These are phyloP conservation scores for Habropoda laboriosa DNA, from an alignment of 1,140 invertebrate species.

Conservation along the genomic window DNA sequence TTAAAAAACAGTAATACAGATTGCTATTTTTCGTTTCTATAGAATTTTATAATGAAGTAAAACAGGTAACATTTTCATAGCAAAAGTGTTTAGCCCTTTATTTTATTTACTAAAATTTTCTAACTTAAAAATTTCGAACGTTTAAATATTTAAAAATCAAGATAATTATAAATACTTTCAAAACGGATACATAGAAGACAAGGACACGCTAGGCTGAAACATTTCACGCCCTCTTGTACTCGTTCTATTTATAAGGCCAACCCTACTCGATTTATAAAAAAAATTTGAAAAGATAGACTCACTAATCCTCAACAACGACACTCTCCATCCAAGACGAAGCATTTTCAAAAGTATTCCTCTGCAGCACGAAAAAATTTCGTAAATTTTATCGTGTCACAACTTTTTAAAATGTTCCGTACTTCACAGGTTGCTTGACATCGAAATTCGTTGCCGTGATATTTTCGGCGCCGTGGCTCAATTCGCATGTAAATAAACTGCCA, in stretches of 20 bases:
- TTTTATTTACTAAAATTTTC: too few relatives aligned
- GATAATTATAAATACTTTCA: neutral
- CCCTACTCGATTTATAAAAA: neutral
- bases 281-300: neutral
- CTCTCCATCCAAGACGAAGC: constrained; percentile 23
- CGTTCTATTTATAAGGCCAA: neutral
- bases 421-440: constrained; percentile 25
- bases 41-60: neutral
- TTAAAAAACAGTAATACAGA: neutral
- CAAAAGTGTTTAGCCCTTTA: neutral
- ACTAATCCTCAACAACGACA: constrained; percentile 13
- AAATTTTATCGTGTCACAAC: neutral
- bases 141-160: neutral
- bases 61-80: neutral
- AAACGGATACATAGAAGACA: neutral
- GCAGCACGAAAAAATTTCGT: neutral
- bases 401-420: constrained; percentile 9
- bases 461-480: constrained; percentile 47
- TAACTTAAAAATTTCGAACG: neutral
- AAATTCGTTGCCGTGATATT: constrained; percentile 21
- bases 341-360: neutral
- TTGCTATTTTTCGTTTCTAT: neutral
- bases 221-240: neutral
- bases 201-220: too few relatives aligned
- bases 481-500: constrained; percentile 76